These are phyloP conservation scores for Prorops nasuta DNA, from an alignment of 1,140 invertebrate species.

Conservation along the genomic window DNA sequence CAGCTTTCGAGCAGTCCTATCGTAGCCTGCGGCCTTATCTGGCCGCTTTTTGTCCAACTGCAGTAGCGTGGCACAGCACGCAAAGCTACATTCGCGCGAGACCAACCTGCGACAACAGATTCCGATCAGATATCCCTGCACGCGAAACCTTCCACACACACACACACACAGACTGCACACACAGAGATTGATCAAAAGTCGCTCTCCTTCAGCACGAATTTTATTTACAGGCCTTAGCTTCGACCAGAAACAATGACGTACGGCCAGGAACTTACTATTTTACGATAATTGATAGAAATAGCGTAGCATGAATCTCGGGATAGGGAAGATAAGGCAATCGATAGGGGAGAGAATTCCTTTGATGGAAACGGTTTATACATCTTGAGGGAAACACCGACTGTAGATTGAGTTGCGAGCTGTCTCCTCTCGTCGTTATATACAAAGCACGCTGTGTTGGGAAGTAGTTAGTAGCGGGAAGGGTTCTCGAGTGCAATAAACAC, in stretches of 20 bases:
- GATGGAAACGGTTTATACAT: no score
- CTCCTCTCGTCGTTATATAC: background rate
- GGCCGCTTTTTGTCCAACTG: conserved; percentile 27
- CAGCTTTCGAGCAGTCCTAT: conserved; percentile 15
- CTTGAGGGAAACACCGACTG: no score
- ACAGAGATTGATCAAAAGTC: background rate
- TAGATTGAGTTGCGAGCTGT: no score
- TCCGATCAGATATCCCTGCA: conserved; percentile 36
- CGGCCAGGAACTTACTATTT: no score
- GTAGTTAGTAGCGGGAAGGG: no score
- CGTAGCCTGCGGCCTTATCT: conserved; percentile 29
- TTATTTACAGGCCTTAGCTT: background rate
- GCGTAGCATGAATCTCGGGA: no score
- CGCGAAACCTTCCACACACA: conserved; percentile 16
- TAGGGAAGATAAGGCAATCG: no score
- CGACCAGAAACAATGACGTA: background rate
- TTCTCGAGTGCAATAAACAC: background rate
- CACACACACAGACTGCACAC: no score
- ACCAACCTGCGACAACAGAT: conserved; percentile 41
- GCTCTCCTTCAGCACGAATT: background rate
- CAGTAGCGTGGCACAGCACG: conserved; percentile 38
- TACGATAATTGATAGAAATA: no score
- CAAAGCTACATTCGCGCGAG: conserved; percentile 35
- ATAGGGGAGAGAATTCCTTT: no score
- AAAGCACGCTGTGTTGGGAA: background rate